Evolutionary conservation across 1,140 invertebrate genomes (phyloP).

Genomic region (Pentalonia nigronervosa): DNA sequence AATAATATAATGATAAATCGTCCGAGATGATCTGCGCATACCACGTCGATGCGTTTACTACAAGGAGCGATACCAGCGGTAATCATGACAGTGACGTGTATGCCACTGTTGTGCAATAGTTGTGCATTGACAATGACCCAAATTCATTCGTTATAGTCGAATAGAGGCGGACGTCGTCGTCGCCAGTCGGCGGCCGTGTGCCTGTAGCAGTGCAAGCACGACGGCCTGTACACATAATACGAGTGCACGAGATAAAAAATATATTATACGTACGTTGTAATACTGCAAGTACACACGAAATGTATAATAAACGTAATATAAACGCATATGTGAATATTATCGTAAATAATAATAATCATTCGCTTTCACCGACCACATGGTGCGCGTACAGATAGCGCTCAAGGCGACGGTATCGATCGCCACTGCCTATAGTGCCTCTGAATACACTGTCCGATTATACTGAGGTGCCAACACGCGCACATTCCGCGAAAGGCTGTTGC

Average conservation of each 20-base stretch:
- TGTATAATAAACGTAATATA: background rate
- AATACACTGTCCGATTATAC: constrained; percentile 7
- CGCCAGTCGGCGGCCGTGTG: background rate
- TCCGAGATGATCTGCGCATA: background rate
- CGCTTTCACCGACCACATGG: background rate
- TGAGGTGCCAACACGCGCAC: background rate
- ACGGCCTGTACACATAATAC: background rate
- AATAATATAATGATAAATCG: background rate
- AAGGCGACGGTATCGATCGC: constrained; percentile 40
- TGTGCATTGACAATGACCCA: constrained; percentile 53
- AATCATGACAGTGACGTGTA: background rate
- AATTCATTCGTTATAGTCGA: constrained; percentile 14
- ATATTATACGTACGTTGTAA: background rate
- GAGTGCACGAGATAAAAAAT: background rate
- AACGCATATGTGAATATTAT: background rate
- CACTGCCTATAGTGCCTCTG: background rate
- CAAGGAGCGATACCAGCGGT: background rate
- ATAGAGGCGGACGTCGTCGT: background rate
- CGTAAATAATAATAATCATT: background rate
- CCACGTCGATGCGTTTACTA: background rate
- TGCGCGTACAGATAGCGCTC: constrained; percentile 52
- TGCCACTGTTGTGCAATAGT: constrained; percentile 22
- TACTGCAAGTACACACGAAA: background rate
- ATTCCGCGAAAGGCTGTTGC: constrained; percentile 51
- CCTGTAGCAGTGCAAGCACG: too few relatives aligned